Base-by-base conservation (phyloP, 2,113 vertebrate species). In the Lampris incognitus region DNA sequence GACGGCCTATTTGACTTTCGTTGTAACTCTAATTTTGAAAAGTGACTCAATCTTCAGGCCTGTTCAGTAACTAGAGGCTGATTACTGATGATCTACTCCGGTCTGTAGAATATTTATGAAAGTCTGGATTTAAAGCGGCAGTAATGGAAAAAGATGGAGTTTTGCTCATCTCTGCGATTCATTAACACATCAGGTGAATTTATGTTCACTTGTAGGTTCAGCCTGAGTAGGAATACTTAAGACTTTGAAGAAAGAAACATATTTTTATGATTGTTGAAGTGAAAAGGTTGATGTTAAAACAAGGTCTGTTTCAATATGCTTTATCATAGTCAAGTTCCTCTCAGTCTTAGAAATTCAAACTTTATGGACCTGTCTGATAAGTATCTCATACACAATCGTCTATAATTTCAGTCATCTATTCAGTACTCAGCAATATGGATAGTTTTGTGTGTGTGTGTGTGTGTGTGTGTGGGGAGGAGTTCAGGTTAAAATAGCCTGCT, bases 61-160 rank as follows among this genome's bases (percentile, higher is more conserved):
- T 60, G 55, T 6, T 60, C 3, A 60, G 68, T 71, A 71, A 71
- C 68, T 36, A 46, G 6, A 48, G 6, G 8, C 44, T 61, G 38
- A 58, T 61, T 49, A 55, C 48, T 11, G 37, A 56, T 55, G 24
- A 24, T 36, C 36, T 61, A 38, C 38, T 13, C 5, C 9, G 68
- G 68, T 60, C 37, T n/a, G 56, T 71, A 60, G 56, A 71, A 62
- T 61, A 61, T 61, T 70, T 60, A 71, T 60, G 24, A 11, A 40
- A 11, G 58, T 48, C 38, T 61, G 9, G 2, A 39, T 71, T 71
- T 60, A 24, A 50, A 51, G 48, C 9, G 39, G 9, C 3, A 37
- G 24, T 48, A 38, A 9, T 70, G 42, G 42, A 57, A 38, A 39
- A 49, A 38, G 10, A 13, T 4, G n/a, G 11, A 24, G 6, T 56